Evolutionary conservation across 2,888 invertebrate species (phyloP).

Genomic region (Macrosoma leucophasiata): DNA sequence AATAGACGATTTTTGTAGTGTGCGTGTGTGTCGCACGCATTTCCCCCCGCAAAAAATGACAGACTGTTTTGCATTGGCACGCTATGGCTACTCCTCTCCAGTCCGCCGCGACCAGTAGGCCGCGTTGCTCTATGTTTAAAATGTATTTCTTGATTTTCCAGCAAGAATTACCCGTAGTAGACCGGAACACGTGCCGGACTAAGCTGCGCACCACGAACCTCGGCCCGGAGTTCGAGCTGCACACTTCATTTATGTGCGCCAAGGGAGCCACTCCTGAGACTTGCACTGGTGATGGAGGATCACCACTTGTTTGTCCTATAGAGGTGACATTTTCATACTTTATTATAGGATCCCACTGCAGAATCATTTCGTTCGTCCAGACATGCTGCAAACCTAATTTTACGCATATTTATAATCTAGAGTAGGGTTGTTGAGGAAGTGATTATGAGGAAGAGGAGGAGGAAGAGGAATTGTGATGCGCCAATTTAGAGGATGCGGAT

Average conservation of each 20-base stretch:
- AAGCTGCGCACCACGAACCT: constrained; percentile 79
- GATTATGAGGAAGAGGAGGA: too few relatives aligned
- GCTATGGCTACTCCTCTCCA: too few relatives aligned
- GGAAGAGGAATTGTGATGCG: too few relatives aligned
- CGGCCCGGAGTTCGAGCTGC: constrained; percentile 78
- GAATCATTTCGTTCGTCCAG: neutral
- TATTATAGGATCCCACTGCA: neutral
- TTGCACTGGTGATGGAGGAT: constrained; percentile 86
- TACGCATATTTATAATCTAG: neutral
- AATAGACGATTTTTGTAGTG: too few relatives aligned
- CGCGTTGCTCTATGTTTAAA: too few relatives aligned
- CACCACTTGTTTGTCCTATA: constrained; percentile 84
- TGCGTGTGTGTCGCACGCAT: too few relatives aligned
- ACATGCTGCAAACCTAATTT: neutral
- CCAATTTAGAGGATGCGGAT: too few relatives aligned
- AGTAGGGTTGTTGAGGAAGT: too few relatives aligned
- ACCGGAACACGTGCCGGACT: constrained; percentile 48
- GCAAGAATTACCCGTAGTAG: constrained; percentile 79
- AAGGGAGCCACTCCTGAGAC: constrained; percentile 83
- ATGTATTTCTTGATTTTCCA: too few relatives aligned
- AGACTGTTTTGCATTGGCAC: too few relatives aligned
- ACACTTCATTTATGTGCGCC: constrained; percentile 85
- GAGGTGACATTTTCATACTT: constrained; percentile 36
- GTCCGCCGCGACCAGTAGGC: too few relatives aligned
- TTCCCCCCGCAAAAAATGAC: too few relatives aligned